Evolutionary conservation across 2,113 vertebrate species (phyloP), one percentile per base, ranked within the genome.

Genomic region (Mugil cephalus): DNA sequence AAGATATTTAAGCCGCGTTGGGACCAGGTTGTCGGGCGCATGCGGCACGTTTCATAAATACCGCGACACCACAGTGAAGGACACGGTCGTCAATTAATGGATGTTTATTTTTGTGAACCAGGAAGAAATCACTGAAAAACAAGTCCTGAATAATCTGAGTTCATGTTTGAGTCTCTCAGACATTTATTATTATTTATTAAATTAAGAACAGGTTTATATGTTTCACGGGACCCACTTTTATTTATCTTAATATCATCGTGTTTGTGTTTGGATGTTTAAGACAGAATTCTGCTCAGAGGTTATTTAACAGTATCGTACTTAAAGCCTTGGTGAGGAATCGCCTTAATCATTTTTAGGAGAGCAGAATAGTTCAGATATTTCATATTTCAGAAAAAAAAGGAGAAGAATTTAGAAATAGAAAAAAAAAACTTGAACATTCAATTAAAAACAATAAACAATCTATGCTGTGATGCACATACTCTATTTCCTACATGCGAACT

Each of bases 41-140:
- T 63, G 30, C 4, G 24, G 24, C 24, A 24, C 15, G 19, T 60
- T n/a, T n/a, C n/a, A n/a, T n/a, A n/a, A n/a, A n/a, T n/a, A n/a
- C n/a, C n/a, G n/a, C n/a, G 46, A 75, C 3, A 45, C 19, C 53
- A 61, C 17, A 83, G 53, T 69, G 40, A 82, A 85, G 18, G 39
- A 85, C 54, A 85, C 63, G 56, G 53, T n/a, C 2, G 54, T 2
- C 13, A 40, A 81, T 71, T 54, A 69, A 61, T 79, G 54, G 55
- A 77, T 73, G 73, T 91, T 90, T 88, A 88, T 87, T 91, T n/a
- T 69, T 53, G 42, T 83, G 65, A 86, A 66, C 52, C 69, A 64
- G 67, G 45, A 15, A 83, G 48, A 81, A 88, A 69, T 79, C 58
- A 70, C 62, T 83, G 50, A 74, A 68, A 82, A 84, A 79, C 74